Conservation (phyloP, 2,888 invertebrate species). For the Tholera decimalis region DNA sequence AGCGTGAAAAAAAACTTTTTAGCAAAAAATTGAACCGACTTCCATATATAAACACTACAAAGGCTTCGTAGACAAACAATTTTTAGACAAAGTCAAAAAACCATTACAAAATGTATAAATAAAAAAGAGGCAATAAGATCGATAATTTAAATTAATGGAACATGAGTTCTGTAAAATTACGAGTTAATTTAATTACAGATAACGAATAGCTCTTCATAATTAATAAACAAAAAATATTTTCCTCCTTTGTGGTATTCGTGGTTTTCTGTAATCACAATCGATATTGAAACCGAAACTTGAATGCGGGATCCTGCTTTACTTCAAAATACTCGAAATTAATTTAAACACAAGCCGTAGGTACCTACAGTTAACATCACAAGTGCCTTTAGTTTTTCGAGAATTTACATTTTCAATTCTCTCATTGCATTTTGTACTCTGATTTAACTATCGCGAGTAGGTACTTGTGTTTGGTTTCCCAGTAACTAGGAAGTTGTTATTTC, state of each 20-base stretch:
- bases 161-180: too few species aligned
- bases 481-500: slow-evolving; percentile 15
- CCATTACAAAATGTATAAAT: neutral
- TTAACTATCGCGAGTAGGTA: slow-evolving; percentile 39
- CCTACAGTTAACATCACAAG: slow-evolving; percentile 18
- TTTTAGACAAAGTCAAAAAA: neutral
- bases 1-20: too few species aligned
- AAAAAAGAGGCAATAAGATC: too few species aligned
- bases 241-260: slow-evolving; percentile 27
- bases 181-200: slow-evolving; percentile 3
- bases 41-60: too few species aligned
- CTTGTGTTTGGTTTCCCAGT: slow-evolving; percentile 8
- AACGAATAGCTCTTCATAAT: slow-evolving; percentile 17
- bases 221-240: slow-evolving; percentile 18
- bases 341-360: slow-evolving; percentile 17
- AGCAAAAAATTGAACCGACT: too few species aligned
- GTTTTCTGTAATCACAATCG: slow-evolving; percentile 26
- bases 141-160: neutral
- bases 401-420: slow-evolving; percentile 25
- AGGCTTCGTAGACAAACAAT: too few species aligned
- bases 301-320: slow-evolving; percentile 36
- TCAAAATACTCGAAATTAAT: slow-evolving; percentile 49
- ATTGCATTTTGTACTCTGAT: slow-evolving; percentile 35
- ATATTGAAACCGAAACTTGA: slow-evolving; percentile 48
- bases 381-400: slow-evolving; percentile 13